A percentile compares a stretch with the other conserved stretches of the same genome.
Evolutionary conservation across 2,797 vertebrate species (phyloP).

Genomic region (Hirundo rustica): DNA sequence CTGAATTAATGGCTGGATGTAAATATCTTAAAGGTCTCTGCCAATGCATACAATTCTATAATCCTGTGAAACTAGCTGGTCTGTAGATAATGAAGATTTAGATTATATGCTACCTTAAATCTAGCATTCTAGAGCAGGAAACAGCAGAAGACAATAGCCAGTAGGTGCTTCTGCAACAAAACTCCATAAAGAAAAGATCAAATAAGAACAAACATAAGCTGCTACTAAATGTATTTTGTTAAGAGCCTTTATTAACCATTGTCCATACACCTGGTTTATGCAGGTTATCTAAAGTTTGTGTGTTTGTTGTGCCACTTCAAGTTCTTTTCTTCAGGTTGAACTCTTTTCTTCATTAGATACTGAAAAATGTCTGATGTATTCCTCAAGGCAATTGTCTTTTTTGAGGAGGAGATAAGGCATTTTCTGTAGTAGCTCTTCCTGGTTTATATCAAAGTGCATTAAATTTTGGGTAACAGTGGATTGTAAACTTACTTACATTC

Average conservation of each 20-base stretch:
- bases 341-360: neutral
- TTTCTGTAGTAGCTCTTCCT: neutral
- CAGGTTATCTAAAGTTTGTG: neutral
- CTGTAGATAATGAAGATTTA: neutral
- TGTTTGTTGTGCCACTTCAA: neutral
- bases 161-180: neutral
- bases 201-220: neutral
- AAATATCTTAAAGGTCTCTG: neutral
- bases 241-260: neutral
- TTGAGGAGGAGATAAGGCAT: neutral
- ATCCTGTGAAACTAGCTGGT: neutral
- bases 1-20: neutral
- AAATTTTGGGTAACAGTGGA: neutral
- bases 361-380: neutral
- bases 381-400: neutral
- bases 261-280: neutral
- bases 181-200: neutral
- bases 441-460: neutral
- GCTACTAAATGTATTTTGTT: neutral
- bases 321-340: neutral
- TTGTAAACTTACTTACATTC: neutral
- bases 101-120: neutral
- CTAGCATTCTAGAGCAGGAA: neutral
- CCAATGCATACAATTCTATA: neutral
- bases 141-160: neutral